A percentile compares a stretch with the other conserved stretches of the same genome.
Conservation (phyloP, 1,140 invertebrate genomes). For the Drosophila nannoptera region DNA sequence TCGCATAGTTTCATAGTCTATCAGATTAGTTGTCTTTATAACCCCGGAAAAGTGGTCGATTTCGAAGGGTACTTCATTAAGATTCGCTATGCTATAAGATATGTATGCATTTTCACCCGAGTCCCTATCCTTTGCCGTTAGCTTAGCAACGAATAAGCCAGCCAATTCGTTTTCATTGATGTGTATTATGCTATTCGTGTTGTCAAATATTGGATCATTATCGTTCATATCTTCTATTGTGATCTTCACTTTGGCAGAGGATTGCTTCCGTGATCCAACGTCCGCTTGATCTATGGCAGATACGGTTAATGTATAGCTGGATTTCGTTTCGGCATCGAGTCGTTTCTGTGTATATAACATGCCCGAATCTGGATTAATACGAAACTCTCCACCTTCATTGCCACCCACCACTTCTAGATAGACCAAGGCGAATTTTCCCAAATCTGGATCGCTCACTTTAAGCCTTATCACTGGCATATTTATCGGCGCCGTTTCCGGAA, state of each 20-base stretch:
- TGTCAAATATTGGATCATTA: constrained; percentile 93
- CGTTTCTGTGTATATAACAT: constrained; percentile 91
- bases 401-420: constrained; percentile 94
- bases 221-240: constrained; percentile 94
- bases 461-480: constrained; percentile 92
- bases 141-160: constrained; percentile 89
- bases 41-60: constrained; percentile 97
- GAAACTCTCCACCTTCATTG: constrained; percentile 93
- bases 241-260: constrained; percentile 93
- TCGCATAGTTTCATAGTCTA: constrained; percentile 95
- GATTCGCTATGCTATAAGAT: constrained; percentile 94
- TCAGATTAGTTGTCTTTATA: constrained; percentile 87
- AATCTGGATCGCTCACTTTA: constrained; percentile 91
- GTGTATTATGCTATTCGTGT: constrained; percentile 83
- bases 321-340: constrained; percentile 93
- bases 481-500: constrained; percentile 92
- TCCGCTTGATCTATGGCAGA: constrained; percentile 94
- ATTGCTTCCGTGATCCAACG: constrained; percentile 89
- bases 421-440: constrained; percentile 89
- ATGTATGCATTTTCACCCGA: constrained; percentile 96
- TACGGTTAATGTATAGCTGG: constrained; percentile 94
- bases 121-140: constrained; percentile 92
- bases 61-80: constrained; percentile 94
- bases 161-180: constrained; percentile 93
- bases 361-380: constrained; percentile 91